Conservation (phyloP, 2,797 vertebrate species). For the Halcyon badia region DNA sequence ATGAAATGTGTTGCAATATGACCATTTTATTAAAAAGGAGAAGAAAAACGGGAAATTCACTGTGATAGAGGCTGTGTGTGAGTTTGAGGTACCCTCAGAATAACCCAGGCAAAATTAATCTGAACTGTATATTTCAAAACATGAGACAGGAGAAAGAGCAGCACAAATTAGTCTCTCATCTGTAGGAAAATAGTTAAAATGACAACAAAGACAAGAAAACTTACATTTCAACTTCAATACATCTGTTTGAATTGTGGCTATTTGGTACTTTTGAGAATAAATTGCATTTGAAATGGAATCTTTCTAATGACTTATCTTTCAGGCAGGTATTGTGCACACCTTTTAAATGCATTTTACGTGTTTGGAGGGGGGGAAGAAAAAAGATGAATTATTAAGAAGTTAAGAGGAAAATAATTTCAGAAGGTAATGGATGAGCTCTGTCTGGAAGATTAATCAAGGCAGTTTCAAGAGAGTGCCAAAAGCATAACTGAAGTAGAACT, state of each 20-base stretch:
- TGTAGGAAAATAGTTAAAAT: slow-evolving; percentile 77
- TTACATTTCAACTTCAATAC: slow-evolving; percentile 78
- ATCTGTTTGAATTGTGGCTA: slow-evolving; percentile 77
- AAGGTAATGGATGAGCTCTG: slow-evolving; percentile 85
- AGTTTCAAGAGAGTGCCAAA: slow-evolving; percentile 79
- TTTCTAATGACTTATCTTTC: slow-evolving; percentile 80
- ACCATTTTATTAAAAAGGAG: not conserved
- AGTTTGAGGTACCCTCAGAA: slow-evolving; percentile 31
- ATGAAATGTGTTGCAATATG: not conserved
- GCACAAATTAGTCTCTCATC: slow-evolving; percentile 56
- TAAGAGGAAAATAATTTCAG: slow-evolving; percentile 86
- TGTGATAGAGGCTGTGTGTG: not conserved
- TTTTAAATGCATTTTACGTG: slow-evolving; percentile 79
- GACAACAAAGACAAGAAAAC: slow-evolving; percentile 76
- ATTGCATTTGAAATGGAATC: slow-evolving; percentile 82
- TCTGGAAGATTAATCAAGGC: slow-evolving; percentile 86
- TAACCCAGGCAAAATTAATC: slow-evolving; percentile 48
- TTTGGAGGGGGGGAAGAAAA: slow-evolving; percentile 74
- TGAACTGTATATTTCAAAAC: slow-evolving; percentile 44
- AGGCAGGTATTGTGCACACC: slow-evolving; percentile 77
- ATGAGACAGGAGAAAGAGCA: not conserved
- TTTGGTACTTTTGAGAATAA: slow-evolving; percentile 79
- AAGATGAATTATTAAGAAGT: slow-evolving; percentile 83
- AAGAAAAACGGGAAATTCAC: not conserved
- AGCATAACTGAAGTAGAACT: slow-evolving; percentile 84